Percentiles rank a stretch among this genome's conserved stretches.
These are phyloP conservation scores for Stenolophus ochropezus DNA, from an alignment of 2,888 invertebrate species.

Conservation along the genomic window DNA sequence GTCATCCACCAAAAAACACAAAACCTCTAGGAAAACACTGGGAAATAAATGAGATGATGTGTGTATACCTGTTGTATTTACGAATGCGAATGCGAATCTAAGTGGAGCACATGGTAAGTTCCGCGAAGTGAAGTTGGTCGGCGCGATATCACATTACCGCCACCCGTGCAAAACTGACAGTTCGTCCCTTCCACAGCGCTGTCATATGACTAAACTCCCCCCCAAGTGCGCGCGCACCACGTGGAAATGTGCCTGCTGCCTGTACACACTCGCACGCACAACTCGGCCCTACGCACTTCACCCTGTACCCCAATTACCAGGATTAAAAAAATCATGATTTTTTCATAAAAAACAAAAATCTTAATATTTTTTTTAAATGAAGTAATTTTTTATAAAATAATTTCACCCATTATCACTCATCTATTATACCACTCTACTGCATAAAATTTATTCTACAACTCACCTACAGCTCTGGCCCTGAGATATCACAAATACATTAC, in stretches of 20 bases:
- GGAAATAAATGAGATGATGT: background rate
- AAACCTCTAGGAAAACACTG: background rate
- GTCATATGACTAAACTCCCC: conserved; percentile 63
- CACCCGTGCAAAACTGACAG: conserved; percentile 59
- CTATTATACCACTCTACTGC: no score
- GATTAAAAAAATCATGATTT: no score
- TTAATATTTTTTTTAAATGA: no score
- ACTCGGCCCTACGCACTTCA: background rate
- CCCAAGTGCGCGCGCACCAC: conserved; percentile 71
- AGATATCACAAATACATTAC: no score
- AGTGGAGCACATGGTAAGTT: conserved; percentile 36
- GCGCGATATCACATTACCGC: conserved; percentile 55
- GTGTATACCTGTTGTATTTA: conserved; percentile 19
- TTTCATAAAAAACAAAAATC: no score
- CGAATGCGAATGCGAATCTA: conserved; percentile 17
- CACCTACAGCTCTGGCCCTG: no score
- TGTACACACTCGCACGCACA: no score
- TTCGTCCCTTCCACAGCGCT: conserved; percentile 64
- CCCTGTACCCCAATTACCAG: background rate
- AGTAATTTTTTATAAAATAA: no score
- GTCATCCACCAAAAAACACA: background rate
- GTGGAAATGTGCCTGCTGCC: conserved; percentile 65
- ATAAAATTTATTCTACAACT: no score
- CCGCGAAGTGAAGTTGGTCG: conserved; percentile 16
- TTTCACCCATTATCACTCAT: no score